Evolutionary conservation across 1,140 invertebrate species (phyloP), one percentile per base, ranked within the genome.

Genomic region (Conopomorpha cramerella): DNA sequence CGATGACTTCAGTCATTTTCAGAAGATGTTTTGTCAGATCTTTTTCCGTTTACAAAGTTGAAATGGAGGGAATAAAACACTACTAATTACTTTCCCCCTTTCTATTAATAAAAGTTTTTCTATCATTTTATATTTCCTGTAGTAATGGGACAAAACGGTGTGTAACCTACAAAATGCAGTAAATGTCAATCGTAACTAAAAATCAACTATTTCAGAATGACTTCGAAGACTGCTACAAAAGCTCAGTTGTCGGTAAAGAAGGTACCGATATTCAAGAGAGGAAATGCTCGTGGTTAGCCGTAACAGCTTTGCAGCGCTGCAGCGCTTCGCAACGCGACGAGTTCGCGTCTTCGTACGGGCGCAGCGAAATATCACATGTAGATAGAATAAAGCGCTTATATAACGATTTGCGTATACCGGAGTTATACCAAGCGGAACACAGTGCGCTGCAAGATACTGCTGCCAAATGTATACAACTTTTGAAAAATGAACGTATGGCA

Each of bases 281-380:
- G 12, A 96, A 95, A 79, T 95, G 93, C 62, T 82, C 89, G 10
- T 96, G 93, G 93, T 63, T 95, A 18, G 81, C 87, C 8, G 87
- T 92, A n/a, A 83, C 88, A 25, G 90, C 92, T 19, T 63, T 95
- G 10, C 82, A 88, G 60, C 78, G 81, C 38, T 86, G 82, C 29
- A 83, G 77, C 49, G 54, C 77, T 0, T 61, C 80, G 15, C 90
- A 94, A 58, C 74, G 73, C 41, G 64, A 81, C 49, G 66, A 88
- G 28, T 68, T 93, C 40, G 67, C 86, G 79, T 81, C 85, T 38
- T 85, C 84, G 54, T 93, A 92, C 60, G 90, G 89, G 0, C 55
- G 55, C 3, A 39, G 79, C 10, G 82, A 93, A 55, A 62, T 74
- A 3, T 76, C 81, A 19, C 86, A 87, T 49, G 77, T 91, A 7